A percentile compares a stretch with the other conserved stretches of the same genome.
Evolutionary conservation across 2,888 invertebrate species (phyloP).

Genomic region (Scrobipalpa atriplicella): DNA sequence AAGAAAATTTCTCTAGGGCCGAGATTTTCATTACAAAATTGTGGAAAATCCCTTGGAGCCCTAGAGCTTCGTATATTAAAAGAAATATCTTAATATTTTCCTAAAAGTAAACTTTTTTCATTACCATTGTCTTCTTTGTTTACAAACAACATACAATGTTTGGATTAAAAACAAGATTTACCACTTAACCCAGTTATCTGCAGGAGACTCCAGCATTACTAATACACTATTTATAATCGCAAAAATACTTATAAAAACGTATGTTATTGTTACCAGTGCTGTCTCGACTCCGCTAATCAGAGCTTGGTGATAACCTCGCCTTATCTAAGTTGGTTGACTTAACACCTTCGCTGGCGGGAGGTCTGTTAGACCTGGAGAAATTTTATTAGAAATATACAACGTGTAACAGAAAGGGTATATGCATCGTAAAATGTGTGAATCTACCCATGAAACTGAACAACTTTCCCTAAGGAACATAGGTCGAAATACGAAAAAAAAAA

Average conservation of each 20-base stretch:
- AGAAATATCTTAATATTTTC: not conserved
- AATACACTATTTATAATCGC: not conserved
- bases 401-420: too few relatives aligned
- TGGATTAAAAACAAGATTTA: not conserved
- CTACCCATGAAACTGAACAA: too few relatives aligned
- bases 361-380: slow-evolving; percentile 38
- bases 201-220: not conserved
- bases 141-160: not conserved
- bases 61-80: too few relatives aligned
- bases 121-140: not conserved
- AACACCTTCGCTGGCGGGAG: slow-evolving; percentile 48
- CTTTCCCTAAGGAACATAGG: too few relatives aligned
- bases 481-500: too few relatives aligned
- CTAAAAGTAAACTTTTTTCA: not conserved
- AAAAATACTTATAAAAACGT: not conserved
- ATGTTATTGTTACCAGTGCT: not conserved
- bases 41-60: too few relatives aligned
- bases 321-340: slow-evolving; percentile 70
- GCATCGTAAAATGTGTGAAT: too few relatives aligned
- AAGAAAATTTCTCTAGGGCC: too few relatives aligned
- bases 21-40: too few relatives aligned
- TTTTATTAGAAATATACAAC: too few relatives aligned
- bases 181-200: not conserved
- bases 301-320: slow-evolving; percentile 65
- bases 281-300: slow-evolving; percentile 23